Base-by-base conservation (phyloP, 2,113 vertebrate genomes). In the Percina caprodes region DNA sequence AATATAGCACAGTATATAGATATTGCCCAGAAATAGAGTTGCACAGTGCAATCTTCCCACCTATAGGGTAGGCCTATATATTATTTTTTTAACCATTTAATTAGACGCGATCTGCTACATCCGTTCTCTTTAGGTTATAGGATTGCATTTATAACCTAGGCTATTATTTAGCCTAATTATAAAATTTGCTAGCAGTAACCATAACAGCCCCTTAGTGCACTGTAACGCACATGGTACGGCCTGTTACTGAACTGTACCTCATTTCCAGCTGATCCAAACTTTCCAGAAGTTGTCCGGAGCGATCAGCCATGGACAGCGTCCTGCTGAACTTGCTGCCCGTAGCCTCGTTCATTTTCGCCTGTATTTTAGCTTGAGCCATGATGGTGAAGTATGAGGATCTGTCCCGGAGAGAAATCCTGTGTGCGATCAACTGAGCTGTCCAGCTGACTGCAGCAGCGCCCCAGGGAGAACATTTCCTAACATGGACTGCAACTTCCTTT, bases 281-380 rank as follows among this genome's bases (percentile, higher is more conserved):
- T 85, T 98, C 96, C 71, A 99, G 94, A 52, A 99, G 92, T 63
- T 94, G 95, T 68, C 94, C 94, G 13, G 98, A 97, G 66, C 98
- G 97, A 82, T 97, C 98, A 0, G 98, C 97, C 97, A 99, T 99
- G 79, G 97, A 99, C 67, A 97, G 83, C 0, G 97, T 97, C 87
- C 97, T 95, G 93, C 93, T 96, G 94, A 99, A 99, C 78, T 95
- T 96, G 45, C 95, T 88, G 74, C 80, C 86, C 9, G 69, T 23
- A 11, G 82, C 82, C 21, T 98, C 97, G 90, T 87, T 94, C 90
- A 96, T 95, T 79, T 96, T 96, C 9, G 96, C 95, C 68, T 94
- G 96, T 69, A 97, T 97, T 92, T 95, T 96, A 0, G 96, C 96
- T 69, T 99, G 98, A 76, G 98, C 97, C 98, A 99, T 99, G 60